phyloP scores from a whole-genome alignment of 35 echinoderm and acorn worm genomes.

The Holothuria glaberrima region DNA sequence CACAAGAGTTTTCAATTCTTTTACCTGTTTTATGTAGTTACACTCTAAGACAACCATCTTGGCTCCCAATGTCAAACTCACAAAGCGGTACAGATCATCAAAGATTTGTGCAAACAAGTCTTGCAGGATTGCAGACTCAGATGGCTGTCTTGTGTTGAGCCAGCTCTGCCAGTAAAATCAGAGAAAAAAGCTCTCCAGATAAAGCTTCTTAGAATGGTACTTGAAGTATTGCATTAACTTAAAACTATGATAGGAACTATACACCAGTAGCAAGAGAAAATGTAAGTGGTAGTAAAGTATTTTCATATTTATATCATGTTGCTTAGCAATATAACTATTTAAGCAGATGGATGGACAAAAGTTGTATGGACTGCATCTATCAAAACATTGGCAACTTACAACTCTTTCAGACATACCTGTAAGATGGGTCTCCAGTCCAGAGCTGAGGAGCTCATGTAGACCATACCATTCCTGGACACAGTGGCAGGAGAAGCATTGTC shows the following conservation, averaged over 20 bases:
- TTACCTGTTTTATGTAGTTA: constrained; percentile 99
- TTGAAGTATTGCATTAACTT: no score
- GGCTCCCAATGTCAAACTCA: constrained; percentile 62
- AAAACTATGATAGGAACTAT: no score
- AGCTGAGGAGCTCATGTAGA: constrained; percentile 96
- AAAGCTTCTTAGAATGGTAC: no score
- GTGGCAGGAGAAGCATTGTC: constrained; percentile 98
- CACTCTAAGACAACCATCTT: constrained; percentile 97
- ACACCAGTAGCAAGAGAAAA: no score
- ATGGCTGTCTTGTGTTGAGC: constrained; percentile 75
- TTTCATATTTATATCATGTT: no score
- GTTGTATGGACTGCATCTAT: background rate
- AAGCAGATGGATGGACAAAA: no score
- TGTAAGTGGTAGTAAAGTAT: no score
- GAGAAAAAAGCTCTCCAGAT: no score
- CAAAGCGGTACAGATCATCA: constrained; percentile 91
- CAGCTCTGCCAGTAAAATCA: constrained; percentile 69
- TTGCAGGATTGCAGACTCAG: constrained; percentile 78
- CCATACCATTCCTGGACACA: constrained; percentile 98
- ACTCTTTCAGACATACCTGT: constrained; percentile 35
- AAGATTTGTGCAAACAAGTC: constrained; percentile 85
- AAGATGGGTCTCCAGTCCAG: constrained; percentile 90
- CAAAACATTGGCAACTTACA: background rate
- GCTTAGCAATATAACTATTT: background rate
- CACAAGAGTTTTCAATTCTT: background rate